Base-by-base conservation (phyloP, 2,113 vertebrate genomes). In the Eidolon helvum region DNA sequence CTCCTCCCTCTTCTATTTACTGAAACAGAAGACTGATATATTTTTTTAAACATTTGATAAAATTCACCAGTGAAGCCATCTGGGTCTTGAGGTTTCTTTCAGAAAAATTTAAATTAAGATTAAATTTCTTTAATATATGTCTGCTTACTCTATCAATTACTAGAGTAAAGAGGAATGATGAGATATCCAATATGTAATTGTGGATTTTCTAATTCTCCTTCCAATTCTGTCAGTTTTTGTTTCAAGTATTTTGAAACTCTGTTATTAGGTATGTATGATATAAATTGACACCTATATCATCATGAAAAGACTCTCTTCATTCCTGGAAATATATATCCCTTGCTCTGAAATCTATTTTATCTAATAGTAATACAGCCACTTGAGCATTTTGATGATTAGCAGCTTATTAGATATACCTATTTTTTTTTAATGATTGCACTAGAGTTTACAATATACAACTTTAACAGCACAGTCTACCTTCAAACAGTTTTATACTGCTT, bases 281-380 rank as follows among this genome's bases (percentile, higher is more conserved):
- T 15, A 89, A 69, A 93, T 0, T 55, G 7, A 79, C 26, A 40
- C 10, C 45, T 83, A 57, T 50, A 33, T 61, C 74, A 43, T 74
- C 53, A 45, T 57, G 30, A 50, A 94, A 79, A 85, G 18, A 55
- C 11, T 50, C 45, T 92, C 45, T 92, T 65, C 57, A 79, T 72
- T 90, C 65, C 71, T 78, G 55, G 24, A 84, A 78, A 48, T 77
- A 84, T 18, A 69, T 30, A 72, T 33, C 26, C 80, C 33, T 89
- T 79, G 53, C 38, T 93, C 79, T 96, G 53, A 96, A 85, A 93
- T 53, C 45, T 71, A 63, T 18, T 84, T 89, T 78, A 9, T 68
- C 18, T 45, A 71, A 90, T 38, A 83, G 35, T 89, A 93, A 77
- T 38, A 95, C 2, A 92, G n/a, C 4, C 79, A 93, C 35, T 7